Conservation (phyloP, 2,113 vertebrate genomes). For the Callospermophilus lateralis region DNA sequence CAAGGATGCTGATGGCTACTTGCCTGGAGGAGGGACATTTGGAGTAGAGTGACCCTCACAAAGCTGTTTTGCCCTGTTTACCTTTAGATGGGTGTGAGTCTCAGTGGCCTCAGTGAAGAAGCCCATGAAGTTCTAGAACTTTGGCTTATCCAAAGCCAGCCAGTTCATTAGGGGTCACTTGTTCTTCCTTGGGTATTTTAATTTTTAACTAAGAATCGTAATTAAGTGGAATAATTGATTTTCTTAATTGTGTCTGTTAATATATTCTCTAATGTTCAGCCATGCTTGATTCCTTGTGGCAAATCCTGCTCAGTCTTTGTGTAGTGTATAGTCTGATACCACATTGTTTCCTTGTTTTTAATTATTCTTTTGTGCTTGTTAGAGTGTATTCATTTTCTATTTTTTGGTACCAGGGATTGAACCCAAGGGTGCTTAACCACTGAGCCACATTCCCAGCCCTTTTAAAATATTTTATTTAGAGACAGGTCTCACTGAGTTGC, state of each 20-base stretch:
- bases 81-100: background rate
- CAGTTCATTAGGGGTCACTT: background rate
- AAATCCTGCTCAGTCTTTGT: background rate
- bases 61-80: background rate
- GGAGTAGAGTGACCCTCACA: background rate
- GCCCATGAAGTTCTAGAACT: background rate
- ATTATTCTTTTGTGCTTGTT: background rate
- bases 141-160: background rate
- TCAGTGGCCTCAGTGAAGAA: background rate
- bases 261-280: background rate
- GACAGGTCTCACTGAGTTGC: too few relatives aligned
- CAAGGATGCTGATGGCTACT: fast-evolving
- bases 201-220: background rate
- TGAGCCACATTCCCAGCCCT: too few relatives aligned
- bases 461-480: too few relatives aligned
- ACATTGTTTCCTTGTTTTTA: background rate
- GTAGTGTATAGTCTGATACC: background rate
- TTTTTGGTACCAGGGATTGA: too few relatives aligned
- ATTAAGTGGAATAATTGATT: background rate
- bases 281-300: background rate
- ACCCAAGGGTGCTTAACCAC: too few relatives aligned
- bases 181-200: background rate
- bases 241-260: background rate
- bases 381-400: background rate
- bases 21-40: background rate